Evolutionary conservation across 2,797 vertebrate species (phyloP), one percentile per base, ranked within the genome.

Genomic region (Pangasius djambal): DNA sequence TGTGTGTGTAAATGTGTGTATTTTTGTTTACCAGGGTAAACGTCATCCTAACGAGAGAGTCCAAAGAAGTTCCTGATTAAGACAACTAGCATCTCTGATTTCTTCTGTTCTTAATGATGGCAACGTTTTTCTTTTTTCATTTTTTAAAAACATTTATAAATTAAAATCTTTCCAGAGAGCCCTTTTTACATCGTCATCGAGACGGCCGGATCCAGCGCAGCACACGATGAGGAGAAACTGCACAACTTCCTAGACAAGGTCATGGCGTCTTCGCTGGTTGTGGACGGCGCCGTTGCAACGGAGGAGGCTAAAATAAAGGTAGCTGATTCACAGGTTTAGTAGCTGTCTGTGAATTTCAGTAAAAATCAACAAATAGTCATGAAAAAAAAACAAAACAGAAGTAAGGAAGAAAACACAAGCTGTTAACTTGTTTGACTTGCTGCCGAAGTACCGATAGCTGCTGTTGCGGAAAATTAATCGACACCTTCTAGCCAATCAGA

Each of bases 181-280:
- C 97, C 97, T 0, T 99, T 99, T 93, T 99, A 99, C 90, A 94
- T 99, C 50, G 93, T 99, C 88, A 96, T 99, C 59, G 98, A 99
- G 96, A 99, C 98, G 0, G 97, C 97, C 0, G 98, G 98, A 57
- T 99, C 98, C 10, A 95, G 94, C 67, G 87, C 94, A 0, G 90
- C 77, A 9, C 98, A 99, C 0, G 98, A 99, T 16, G 94, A 96
- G 2, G 97, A 98, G 93, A 99, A 99, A 94, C 94, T 99, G 63
- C 97, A 95, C 91, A 91, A 77, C 87, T 99, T 99, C 92, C 92
- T 99, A 31, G 97, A 97, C 31, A 93, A 94, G 40, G 96, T 94
- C 2, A 96, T 97, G 96, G 88, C 91, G 18, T 96, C 96, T 0
- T 96, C 94, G 15, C 89, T 98, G 86, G 97, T 99, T 55, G 93